These are phyloP conservation scores for Cydia fagiglandana DNA, from an alignment of 1,140 invertebrate species.

Conservation along the genomic window DNA sequence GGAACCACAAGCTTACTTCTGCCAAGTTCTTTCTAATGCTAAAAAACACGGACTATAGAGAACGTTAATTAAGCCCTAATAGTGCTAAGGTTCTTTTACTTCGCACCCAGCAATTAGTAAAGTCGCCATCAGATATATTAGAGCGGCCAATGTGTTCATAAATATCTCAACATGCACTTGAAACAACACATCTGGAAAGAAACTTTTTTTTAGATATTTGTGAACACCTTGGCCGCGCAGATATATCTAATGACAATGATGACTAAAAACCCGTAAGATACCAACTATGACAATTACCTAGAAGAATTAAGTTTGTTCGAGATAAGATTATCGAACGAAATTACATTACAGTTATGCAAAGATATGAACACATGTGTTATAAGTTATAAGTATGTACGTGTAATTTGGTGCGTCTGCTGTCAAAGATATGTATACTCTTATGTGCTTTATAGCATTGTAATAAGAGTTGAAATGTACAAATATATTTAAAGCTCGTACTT, in stretches of 20 bases:
- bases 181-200: no score
- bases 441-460: not conserved
- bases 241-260: no score
- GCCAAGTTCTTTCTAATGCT: no score
- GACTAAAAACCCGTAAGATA: not conserved
- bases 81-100: constrained; percentile 40
- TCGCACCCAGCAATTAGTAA: constrained; percentile 34
- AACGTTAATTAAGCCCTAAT: constrained; percentile 41
- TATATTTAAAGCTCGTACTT: not conserved
- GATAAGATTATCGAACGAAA: constrained; percentile 26
- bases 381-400: not conserved
- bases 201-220: no score
- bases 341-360: constrained; percentile 27
- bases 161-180: no score
- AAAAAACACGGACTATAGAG: no score
- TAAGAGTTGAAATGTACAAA: not conserved
- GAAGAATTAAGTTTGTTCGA: not conserved
- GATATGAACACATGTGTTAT: constrained; percentile 11
- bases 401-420: not conserved
- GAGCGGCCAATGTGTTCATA: no score
- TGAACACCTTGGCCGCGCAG: no score
- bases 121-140: not conserved
- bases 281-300: not conserved
- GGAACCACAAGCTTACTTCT: no score
- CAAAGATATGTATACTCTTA: not conserved